Conservation (phyloP, 2,113 vertebrate genomes). For the Orientallactaga bullata region DNA sequence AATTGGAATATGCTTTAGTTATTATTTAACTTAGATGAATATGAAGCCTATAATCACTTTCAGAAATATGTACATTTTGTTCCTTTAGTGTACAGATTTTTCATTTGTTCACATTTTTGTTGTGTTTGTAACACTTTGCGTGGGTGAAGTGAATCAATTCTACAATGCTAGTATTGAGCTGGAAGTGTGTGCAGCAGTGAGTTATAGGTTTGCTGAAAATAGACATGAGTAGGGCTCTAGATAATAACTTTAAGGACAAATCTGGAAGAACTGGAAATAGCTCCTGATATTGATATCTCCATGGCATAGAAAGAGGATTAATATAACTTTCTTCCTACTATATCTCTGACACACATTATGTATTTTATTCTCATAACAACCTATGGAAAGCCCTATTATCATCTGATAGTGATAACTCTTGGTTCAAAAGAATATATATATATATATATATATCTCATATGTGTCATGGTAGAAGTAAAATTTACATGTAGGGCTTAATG, state of each 20-base stretch:
- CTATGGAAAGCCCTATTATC: not conserved
- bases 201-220: not conserved
- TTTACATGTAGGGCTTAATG: not conserved
- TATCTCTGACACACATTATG: not conserved
- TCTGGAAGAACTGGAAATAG: constrained; percentile 4
- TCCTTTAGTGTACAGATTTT: not conserved
- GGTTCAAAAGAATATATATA: not conserved
- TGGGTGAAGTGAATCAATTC: not conserved
- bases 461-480: not conserved
- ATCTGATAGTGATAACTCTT: not conserved
- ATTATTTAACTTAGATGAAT: not conserved
- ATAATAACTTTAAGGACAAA: not conserved
- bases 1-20: not conserved
- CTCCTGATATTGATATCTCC: not conserved
- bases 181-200: not conserved
- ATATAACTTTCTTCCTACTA: constrained; percentile 1
- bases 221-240: not conserved
- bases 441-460: not conserved
- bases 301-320: not conserved
- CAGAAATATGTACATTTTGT: not conserved
- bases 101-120: not conserved
- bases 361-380: constrained; percentile 10
- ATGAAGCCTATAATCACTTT: not conserved
- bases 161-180: not conserved
- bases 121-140: not conserved